Percentiles rank a stretch among this genome's conserved stretches.
These are phyloP conservation scores for Mus pahari DNA, from an alignment of 2,113 vertebrate genomes.

Conservation along the genomic window DNA sequence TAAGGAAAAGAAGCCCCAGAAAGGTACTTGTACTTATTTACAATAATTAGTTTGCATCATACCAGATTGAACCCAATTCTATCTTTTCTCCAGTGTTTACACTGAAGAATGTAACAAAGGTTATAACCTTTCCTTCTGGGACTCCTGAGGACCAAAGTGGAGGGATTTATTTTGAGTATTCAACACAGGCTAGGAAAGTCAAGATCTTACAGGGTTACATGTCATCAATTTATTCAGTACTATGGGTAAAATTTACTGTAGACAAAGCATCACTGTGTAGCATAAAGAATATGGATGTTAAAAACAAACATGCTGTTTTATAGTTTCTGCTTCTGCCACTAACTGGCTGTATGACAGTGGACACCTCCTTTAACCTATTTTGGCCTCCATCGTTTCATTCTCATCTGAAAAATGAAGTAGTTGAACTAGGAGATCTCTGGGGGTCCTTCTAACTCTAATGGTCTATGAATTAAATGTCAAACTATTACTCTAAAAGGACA, in stretches of 20 bases:
- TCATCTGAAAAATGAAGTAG: constrained; percentile 43
- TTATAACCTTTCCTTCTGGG: not conserved
- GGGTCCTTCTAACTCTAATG: constrained; percentile 50
- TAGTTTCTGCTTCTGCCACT: constrained; percentile 30
- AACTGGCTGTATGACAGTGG: constrained; percentile 27
- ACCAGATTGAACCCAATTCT: not conserved
- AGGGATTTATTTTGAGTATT: not conserved
- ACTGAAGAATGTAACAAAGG: not conserved
- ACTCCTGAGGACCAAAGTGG: not conserved
- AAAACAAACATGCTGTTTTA: constrained; percentile 30
- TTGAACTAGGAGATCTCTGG: constrained; percentile 43
- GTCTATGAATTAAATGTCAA: constrained; percentile 58
- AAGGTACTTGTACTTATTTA: constrained; percentile 29
- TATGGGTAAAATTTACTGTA: constrained; percentile 2
- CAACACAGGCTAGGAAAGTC: not conserved
- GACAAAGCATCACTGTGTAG: not conserved
- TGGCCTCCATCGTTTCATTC: not conserved
- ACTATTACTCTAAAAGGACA: constrained; percentile 56
- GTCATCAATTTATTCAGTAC: not conserved
- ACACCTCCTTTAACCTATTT: constrained; percentile 49
- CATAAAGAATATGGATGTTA: constrained; percentile 36
- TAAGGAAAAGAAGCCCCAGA: not conserved
- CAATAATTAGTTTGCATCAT: not conserved
- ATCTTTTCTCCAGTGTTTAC: not conserved
- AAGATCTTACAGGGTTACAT: not conserved